phyloP scores from a whole-genome alignment of 2,113 vertebrate species.

The Oplegnathus fasciatus region DNA sequence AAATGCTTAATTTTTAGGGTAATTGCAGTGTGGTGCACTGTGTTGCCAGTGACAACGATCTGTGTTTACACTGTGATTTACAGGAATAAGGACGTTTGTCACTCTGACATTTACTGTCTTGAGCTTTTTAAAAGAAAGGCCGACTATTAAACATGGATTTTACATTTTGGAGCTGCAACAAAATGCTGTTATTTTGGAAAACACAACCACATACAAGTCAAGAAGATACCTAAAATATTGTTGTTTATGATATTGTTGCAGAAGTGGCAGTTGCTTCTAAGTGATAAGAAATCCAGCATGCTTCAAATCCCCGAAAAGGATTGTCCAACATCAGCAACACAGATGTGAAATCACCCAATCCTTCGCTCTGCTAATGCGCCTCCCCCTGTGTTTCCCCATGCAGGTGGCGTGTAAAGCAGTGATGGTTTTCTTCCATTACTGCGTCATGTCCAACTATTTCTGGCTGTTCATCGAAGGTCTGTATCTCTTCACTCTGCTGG shows the following conservation, averaged over 20 bases:
- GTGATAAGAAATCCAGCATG: background rate
- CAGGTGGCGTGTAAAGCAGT: constrained; percentile 97
- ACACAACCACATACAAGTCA: background rate
- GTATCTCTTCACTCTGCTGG: constrained; percentile 96
- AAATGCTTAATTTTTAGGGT: constrained; percentile 1
- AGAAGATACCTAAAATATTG: background rate
- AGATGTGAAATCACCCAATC: constrained; percentile 3
- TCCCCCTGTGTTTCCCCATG: constrained; percentile 13
- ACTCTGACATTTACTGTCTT: constrained; percentile 38
- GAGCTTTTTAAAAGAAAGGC: constrained; percentile 24
- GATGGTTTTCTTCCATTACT: constrained; percentile 99
- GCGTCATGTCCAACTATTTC: constrained; percentile 99
- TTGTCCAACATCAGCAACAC: background rate
- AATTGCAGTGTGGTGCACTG: background rate
- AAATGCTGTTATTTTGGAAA: background rate
- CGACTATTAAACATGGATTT: background rate
- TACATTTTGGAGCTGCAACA: constrained; percentile 1
- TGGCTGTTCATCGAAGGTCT: constrained; percentile 99
- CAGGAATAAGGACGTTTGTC: constrained; percentile 22
- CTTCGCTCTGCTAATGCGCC: background rate
- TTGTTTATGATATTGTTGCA: background rate
- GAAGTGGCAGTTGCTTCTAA: background rate
- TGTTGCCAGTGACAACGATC: background rate
- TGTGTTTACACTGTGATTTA: constrained; percentile 40
- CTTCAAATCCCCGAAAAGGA: background rate